Evolutionary conservation across 1,140 invertebrate species (phyloP).

Genomic region (Drosophila lini): DNA sequence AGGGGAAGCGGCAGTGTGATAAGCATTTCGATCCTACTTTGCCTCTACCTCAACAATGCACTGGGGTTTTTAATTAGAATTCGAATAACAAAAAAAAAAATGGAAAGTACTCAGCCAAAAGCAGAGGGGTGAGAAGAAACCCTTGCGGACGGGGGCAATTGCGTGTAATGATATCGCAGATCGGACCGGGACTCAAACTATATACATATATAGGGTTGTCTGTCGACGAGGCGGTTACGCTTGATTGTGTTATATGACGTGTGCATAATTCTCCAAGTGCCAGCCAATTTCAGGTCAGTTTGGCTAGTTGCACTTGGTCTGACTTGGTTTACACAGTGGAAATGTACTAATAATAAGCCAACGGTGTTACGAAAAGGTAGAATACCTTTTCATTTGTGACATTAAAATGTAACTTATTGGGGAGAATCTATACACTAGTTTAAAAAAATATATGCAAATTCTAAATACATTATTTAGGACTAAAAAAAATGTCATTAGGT

Average conservation of each 20-base stretch:
- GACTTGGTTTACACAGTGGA: conserved; percentile 1
- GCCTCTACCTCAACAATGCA: conserved; percentile 65
- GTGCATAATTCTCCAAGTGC: conserved; percentile 60
- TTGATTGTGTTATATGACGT: conserved; percentile 79
- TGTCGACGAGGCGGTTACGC: conserved; percentile 68
- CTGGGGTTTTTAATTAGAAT: conserved; percentile 79
- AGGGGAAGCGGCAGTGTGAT: conserved; percentile 63
- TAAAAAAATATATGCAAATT: too few relatives aligned
- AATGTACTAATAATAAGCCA: background rate
- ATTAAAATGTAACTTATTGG: background rate
- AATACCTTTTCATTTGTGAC: background rate
- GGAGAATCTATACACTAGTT: background rate
- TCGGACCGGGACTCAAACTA: conserved; percentile 3
- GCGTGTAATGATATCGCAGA: conserved; percentile 70
- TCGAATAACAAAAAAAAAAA: conserved; percentile 64
- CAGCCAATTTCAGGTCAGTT: conserved; percentile 18
- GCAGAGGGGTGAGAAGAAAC: conserved; percentile 36
- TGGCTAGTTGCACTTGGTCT: background rate
- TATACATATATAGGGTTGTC: conserved; percentile 45
- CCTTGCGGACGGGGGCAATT: conserved; percentile 56
- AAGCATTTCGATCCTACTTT: conserved; percentile 61
- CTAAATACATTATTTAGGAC: too few relatives aligned
- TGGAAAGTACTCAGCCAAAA: conserved; percentile 47
- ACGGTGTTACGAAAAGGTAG: background rate
- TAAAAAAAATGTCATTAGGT: background rate